Evolutionary conservation across 2,888 invertebrate species (phyloP).

Genomic region (Acanthoscelides obtectus): DNA sequence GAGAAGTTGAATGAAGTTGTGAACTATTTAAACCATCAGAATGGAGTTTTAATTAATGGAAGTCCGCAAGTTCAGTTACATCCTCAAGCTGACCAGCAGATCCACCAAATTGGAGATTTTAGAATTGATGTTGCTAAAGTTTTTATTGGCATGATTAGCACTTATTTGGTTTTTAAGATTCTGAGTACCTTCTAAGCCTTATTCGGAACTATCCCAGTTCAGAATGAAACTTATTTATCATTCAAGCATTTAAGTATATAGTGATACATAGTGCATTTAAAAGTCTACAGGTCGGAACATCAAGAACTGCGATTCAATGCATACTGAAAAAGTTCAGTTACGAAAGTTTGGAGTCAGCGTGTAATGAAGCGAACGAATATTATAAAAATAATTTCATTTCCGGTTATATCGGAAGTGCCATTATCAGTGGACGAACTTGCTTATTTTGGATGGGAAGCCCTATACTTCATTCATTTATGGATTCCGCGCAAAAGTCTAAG

Average conservation of each 20-base stretch:
- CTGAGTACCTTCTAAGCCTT: neutral
- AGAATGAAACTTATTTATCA: neutral
- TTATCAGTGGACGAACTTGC: no score
- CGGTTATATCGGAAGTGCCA: no score
- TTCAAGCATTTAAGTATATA: neutral
- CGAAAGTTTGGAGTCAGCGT: no score
- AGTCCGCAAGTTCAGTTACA: neutral
- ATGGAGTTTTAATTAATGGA: neutral
- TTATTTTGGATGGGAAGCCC: no score
- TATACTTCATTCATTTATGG: no score
- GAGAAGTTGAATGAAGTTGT: constrained; percentile 4
- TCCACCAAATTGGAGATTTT: neutral
- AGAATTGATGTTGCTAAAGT: neutral
- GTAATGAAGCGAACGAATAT: no score
- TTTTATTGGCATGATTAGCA: neutral
- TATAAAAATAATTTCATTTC: no score
- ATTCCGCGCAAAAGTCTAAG: no score
- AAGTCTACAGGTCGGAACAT: no score
- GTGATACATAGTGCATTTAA: neutral
- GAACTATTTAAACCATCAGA: constrained; percentile 5
- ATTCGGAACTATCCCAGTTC: no score
- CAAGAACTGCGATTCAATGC: no score
- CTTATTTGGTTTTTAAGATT: neutral
- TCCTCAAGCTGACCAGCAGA: neutral
- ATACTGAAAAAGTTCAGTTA: no score